Base-by-base conservation (phyloP, 37 sponge, comb jelly and placozoan genomes). In the Aphrocallistes beatrix region DNA sequence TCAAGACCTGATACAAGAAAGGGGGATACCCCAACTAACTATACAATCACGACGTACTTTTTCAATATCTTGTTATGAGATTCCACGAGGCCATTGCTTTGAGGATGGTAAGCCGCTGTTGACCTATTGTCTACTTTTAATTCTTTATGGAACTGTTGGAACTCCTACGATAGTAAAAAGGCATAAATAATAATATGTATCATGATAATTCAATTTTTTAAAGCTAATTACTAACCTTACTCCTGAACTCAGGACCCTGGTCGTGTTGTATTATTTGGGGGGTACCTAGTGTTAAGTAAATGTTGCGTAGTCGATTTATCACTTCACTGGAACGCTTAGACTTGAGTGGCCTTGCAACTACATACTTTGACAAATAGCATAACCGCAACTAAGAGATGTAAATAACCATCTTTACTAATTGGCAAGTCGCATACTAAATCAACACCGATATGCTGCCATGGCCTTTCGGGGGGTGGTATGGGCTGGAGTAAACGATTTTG, bases 401-500 rank as follows among this genome's bases (percentile, higher is more conserved):
- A 60, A 28, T 60, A 21, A 19, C 75, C 34, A 32, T 60, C 25
- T 19, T 6, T 60, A 60, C 75, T 60, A 6, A 25, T 60, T 32
- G 75, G 75, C 75, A 60, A 60, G 21, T 60, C 75, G 34, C 75
- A 60, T 25, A 60, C 75, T 13, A 60, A 60, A 13, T 60, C 75
- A 17, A 60, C 34, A 19, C 75, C 75, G n/a, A 60, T 60, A 60
- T 60, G 75, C 3, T 60, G 32, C 34, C 75, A 60, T 60, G 75
- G 34, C 75, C 75, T 60, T 60, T 60, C 75, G 10, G 32, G 75
- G 8, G 45, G 75, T 60, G 75, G 75, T 3, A 60, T 60, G 8
- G 75, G 75, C n/a, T 60, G 75, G 28, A 60, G n/a, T 60, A 60
- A 30, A 60, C 75, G 75, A 60, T 60, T 60, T 60, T 60, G 75